phyloP scores from a whole-genome alignment of 2,113 vertebrate genomes.

The Amblyopsis rosae region DNA sequence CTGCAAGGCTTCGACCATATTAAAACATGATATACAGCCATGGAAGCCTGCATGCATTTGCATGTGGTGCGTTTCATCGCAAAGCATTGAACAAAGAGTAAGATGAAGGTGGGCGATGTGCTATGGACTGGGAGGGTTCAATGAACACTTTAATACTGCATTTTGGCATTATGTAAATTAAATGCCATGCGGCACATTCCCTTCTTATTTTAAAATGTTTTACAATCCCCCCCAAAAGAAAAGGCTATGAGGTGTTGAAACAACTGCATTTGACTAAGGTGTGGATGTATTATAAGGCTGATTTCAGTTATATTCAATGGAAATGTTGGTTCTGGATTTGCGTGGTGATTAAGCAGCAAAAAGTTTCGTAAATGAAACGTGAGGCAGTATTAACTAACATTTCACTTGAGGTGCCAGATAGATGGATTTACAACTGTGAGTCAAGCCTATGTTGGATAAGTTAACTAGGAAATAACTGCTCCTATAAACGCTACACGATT shows the following conservation, averaged over 20 bases:
- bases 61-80: not conserved
- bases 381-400: slow-evolving; percentile 31
- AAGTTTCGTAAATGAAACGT: slow-evolving; percentile 16
- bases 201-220: slow-evolving; percentile 31
- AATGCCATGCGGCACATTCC: slow-evolving; percentile 57
- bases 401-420: not conserved
- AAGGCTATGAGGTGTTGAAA: slow-evolving; percentile 69
- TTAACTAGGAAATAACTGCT: slow-evolving; percentile 42
- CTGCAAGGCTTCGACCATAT: too few species aligned
- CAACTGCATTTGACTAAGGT: slow-evolving; percentile 56
- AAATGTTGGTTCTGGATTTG: slow-evolving; percentile 47
- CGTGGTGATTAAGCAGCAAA: slow-evolving; percentile 50
- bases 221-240: slow-evolving; percentile 34
- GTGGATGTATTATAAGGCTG: slow-evolving; percentile 60
- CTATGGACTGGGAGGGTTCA: slow-evolving; percentile 29
- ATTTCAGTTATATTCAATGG: slow-evolving; percentile 41
- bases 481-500: slow-evolving; percentile 41
- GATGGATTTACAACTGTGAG: slow-evolving; percentile 34
- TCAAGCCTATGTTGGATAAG: slow-evolving; percentile 29
- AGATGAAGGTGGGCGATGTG: slow-evolving; percentile 26
- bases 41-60: slow-evolving; percentile 17
- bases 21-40: not conserved
- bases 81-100: not conserved
- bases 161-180: slow-evolving; percentile 67
- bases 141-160: slow-evolving; percentile 63